phyloP scores from a whole-genome alignment of 2,113 vertebrate species.

The Leptobrachium leishanense region DNA sequence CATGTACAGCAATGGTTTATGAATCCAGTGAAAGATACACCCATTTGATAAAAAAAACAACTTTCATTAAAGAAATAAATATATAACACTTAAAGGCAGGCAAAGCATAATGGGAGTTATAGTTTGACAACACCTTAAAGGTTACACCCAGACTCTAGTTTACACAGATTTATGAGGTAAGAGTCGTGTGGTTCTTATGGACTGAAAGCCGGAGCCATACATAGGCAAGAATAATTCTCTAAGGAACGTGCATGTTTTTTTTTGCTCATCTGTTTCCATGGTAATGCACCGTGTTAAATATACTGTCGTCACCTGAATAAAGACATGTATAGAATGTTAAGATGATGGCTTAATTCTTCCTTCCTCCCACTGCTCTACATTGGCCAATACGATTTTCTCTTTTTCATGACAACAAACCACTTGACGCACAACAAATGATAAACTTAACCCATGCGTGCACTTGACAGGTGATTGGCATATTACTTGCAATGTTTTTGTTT shows the following conservation, averaged over 20 bases:
- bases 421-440: conserved; percentile 21
- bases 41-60: too few species aligned
- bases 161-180: background rate
- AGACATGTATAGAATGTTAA: conserved; percentile 27
- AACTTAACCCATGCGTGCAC: background rate
- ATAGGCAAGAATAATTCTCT: conserved; percentile 1
- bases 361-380: background rate
- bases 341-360: conserved; percentile 23
- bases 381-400: background rate
- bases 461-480: too few species aligned
- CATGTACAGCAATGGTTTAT: too few species aligned
- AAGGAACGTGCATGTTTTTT: background rate
- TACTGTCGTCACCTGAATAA: conserved; percentile 30
- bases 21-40: too few species aligned
- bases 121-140: too few species aligned
- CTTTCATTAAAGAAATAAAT: too few species aligned
- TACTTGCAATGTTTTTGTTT: too few species aligned
- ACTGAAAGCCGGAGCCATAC: conserved; percentile 4
- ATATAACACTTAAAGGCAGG: too few species aligned
- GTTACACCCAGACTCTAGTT: too few species aligned
- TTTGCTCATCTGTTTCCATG: conserved; percentile 34
- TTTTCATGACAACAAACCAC: conserved; percentile 6
- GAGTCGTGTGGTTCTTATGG: conserved; percentile 1
- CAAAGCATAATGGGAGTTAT: too few species aligned
- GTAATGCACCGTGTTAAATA: conserved; percentile 30